phyloP scores from a whole-genome alignment of 2,113 vertebrate species.

The Thomomys bottae region DNA sequence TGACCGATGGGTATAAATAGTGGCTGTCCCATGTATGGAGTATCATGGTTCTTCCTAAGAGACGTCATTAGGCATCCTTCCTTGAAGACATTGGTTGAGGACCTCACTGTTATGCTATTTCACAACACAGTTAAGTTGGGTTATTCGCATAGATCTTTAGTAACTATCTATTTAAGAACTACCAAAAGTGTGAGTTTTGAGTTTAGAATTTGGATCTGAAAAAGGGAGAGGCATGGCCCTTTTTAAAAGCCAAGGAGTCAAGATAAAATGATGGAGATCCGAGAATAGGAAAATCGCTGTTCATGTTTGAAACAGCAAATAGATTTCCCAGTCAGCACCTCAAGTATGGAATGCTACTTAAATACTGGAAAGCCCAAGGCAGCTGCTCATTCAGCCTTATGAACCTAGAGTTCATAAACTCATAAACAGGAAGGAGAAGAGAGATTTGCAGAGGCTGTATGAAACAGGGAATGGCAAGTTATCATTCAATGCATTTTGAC shows the following conservation, averaged over 20 bases:
- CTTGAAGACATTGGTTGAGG: neutral
- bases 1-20: neutral
- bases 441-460: neutral
- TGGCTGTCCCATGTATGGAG: neutral
- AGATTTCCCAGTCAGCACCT: neutral
- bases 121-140: neutral
- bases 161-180: too few species aligned
- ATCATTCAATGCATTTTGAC: neutral
- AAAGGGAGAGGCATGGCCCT: neutral
- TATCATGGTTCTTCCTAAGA: neutral
- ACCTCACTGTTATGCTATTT: neutral
- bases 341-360: neutral
- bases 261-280: neutral
- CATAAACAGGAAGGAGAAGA: neutral
- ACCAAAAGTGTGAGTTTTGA: neutral
- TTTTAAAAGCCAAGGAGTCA: neutral
- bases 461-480: neutral
- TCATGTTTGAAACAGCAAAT: neutral
- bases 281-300: neutral
- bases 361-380: neutral
- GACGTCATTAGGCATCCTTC: neutral
- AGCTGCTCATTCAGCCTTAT: constrained; percentile 10
- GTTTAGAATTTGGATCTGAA: neutral
- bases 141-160: neutral
- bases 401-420: neutral